A percentile compares a stretch with the other conserved stretches of the same genome.
phyloP scores from a whole-genome alignment of 2,113 vertebrate genomes.

The Gymnobelideus leadbeateri region DNA sequence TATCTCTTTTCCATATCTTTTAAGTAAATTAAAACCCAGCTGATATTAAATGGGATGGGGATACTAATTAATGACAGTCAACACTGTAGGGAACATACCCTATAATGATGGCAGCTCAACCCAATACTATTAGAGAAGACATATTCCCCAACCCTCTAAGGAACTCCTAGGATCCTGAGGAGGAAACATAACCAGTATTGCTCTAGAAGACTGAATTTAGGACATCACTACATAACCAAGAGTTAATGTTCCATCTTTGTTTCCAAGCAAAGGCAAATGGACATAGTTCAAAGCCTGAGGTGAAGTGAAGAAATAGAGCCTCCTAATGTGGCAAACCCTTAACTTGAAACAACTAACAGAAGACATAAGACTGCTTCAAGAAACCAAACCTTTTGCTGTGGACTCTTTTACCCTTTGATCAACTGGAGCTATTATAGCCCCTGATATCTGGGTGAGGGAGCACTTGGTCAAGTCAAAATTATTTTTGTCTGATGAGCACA shows the following conservation, averaged over 20 bases:
- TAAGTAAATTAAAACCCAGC: background rate
- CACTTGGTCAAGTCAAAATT: slow-evolving; percentile 37
- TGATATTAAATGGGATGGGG: background rate
- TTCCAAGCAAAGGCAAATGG: slow-evolving; percentile 1
- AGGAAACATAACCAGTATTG: too few species aligned
- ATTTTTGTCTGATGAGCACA: background rate
- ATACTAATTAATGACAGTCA: background rate
- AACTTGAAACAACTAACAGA: slow-evolving; percentile 19
- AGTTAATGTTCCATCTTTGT: slow-evolving; percentile 15
- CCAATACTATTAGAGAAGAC: too few species aligned
- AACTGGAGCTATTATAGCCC: background rate
- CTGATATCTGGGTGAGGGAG: background rate
- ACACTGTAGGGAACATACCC: too few species aligned
- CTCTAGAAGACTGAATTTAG: too few species aligned
- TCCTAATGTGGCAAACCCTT: slow-evolving; percentile 46
- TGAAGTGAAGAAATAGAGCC: slow-evolving; percentile 50
- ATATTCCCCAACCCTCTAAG: too few species aligned
- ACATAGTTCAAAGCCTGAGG: slow-evolving; percentile 35
- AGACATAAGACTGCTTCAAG: slow-evolving; percentile 1
- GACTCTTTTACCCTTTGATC: slow-evolving; percentile 33
- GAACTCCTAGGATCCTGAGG: too few species aligned
- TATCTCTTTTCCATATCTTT: background rate
- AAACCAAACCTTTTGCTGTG: slow-evolving; percentile 12
- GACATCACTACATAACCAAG: background rate
- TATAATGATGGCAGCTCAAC: too few species aligned